Base-by-base conservation (phyloP, 2,888 invertebrate species). In the Smittia sp. region DNA sequence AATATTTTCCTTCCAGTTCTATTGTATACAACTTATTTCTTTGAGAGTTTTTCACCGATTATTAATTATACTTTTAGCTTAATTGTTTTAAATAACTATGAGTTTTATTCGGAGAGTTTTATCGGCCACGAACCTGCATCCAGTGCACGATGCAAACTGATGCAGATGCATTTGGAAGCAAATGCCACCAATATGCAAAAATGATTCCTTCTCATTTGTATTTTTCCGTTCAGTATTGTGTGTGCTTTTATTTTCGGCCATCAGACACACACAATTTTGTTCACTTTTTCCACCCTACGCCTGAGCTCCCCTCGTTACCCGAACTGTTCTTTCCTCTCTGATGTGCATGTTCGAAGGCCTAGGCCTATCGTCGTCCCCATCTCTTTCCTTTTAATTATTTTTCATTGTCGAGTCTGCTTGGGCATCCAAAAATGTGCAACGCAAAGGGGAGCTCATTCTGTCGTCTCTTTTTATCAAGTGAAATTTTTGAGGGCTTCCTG, bases 131-230 rank as follows among this genome's bases (percentile, higher is more conserved):
- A 41, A 69, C 69, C 54, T 69, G 69, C 69, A 69, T 69, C 69
- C 54, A 69, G 54, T 68, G 52, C 69, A 52, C 69, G 69, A 69
- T 69, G 69, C 69, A 69, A 52, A 69, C 69, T 69, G 69, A 13
- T 15, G 52, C 32, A 18, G 52, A 46, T 46, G 52, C 52, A 46
- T 46, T 46, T 46, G 52, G 52, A 46, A 15, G 2, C 58, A 58
- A 15, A n/a, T 18, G 58, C 58, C 58, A 18, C 58, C 58, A 18
- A 58, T 58, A 22, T 22, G 58, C 58, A 18, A 20, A 18, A 58
- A 18, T 58, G 20, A 58, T 22, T 58, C 22, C 20, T 9, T 7
- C 58, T 20, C 20, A 2, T 18, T 22, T 20, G 20, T 22, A 15
- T 20, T 58, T 22, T 58, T 20, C 20, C 58, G 20, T 18, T 32